A percentile compares a stretch with the other conserved stretches of the same genome.
These are phyloP conservation scores for Euthynnus affinis DNA, from an alignment of 2,797 vertebrate genomes.

Conservation along the genomic window DNA sequence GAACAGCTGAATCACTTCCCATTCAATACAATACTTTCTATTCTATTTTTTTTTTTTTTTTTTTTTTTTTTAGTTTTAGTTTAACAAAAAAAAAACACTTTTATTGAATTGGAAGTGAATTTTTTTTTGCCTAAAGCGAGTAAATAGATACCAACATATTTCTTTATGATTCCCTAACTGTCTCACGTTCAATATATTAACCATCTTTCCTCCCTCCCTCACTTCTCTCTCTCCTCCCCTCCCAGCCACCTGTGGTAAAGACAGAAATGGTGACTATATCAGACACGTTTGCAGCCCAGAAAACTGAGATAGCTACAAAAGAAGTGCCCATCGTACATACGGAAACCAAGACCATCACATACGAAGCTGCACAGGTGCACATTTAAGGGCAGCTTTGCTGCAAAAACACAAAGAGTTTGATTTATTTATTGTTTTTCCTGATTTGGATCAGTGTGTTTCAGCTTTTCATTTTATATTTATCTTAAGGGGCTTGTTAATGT, in stretches of 20 bases:
- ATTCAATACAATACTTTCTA: constrained; percentile 3
- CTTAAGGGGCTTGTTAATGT: not conserved
- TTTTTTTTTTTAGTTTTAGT: not conserved
- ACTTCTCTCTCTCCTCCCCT: constrained; percentile 66
- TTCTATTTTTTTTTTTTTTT: not conserved
- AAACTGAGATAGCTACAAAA: constrained; percentile 98
- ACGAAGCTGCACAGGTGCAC: constrained; percentile 96
- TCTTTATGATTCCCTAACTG: constrained; percentile 49
- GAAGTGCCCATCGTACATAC: constrained; percentile 99
- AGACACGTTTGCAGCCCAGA: constrained; percentile 94
- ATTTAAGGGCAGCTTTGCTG: constrained; percentile 7
- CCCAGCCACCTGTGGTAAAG: constrained; percentile 98
- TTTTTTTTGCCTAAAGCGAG: not conserved
- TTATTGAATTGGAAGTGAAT: constrained; percentile 23
- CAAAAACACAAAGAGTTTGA: constrained; percentile 31
- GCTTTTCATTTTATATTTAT: not conserved
- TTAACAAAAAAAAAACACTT: not conserved
- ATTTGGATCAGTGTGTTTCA: constrained; percentile 12
- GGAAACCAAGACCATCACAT: constrained; percentile 99
- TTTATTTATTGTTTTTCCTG: constrained; percentile 3
- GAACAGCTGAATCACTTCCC: constrained; percentile 11
- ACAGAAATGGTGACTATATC: constrained; percentile 99
- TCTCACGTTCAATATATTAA: constrained; percentile 63
- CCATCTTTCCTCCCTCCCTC: constrained; percentile 44
- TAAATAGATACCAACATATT: not conserved